Evolutionary conservation across 2,888 invertebrate genomes (phyloP).

Genomic region (Parnassius glacialis): DNA sequence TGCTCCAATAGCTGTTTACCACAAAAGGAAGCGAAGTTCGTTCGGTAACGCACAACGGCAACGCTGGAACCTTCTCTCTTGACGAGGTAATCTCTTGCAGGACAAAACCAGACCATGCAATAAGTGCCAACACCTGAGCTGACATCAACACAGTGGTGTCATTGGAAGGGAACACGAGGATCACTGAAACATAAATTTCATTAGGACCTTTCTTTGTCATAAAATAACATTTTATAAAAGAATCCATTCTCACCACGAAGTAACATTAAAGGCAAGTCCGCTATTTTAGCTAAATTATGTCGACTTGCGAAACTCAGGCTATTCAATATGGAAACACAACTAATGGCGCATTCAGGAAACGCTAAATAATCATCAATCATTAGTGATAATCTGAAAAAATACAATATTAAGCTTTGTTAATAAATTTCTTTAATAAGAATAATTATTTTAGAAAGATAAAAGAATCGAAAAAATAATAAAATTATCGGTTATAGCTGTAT

Average conservation of each 20-base stretch:
- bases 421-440: too few species aligned
- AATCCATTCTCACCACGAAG: slow-evolving; percentile 51
- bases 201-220: neutral
- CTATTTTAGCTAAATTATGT: slow-evolving; percentile 58
- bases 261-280: slow-evolving; percentile 58
- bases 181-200: slow-evolving; percentile 46
- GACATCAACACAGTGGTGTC: slow-evolving; percentile 59
- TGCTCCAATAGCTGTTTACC: slow-evolving; percentile 63
- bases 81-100: slow-evolving; percentile 61
- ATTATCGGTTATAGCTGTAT: too few species aligned
- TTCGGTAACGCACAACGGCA: slow-evolving; percentile 56
- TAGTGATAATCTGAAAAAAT: slow-evolving; percentile 74
- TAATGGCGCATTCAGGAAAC: slow-evolving; percentile 78
- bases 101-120: slow-evolving; percentile 66
- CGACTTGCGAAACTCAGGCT: slow-evolving; percentile 63
- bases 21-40: slow-evolving; percentile 55
- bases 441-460: too few species aligned
- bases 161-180: slow-evolving; percentile 69
- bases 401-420: slow-evolving; percentile 39
- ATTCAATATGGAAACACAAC: slow-evolving; percentile 73
- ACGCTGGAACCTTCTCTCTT: slow-evolving; percentile 56
- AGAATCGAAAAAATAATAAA: too few species aligned
- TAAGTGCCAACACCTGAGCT: slow-evolving; percentile 57
- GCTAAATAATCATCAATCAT: slow-evolving; percentile 70
- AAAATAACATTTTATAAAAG: slow-evolving; percentile 15